phyloP scores from a whole-genome alignment of 2,888 invertebrate species.

The Corythucha ciliata region DNA sequence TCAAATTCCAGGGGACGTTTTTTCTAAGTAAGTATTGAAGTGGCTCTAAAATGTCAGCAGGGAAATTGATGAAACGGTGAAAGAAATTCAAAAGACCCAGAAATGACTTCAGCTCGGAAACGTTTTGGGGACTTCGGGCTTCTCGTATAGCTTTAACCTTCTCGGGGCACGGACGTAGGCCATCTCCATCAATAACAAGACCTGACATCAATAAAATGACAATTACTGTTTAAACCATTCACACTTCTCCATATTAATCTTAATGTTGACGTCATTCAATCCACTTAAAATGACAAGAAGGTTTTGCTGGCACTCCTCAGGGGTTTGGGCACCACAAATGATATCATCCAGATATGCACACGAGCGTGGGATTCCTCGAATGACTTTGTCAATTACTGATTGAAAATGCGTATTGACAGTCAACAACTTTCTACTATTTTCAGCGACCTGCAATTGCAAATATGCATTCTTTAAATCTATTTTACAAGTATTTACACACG shows the following conservation, averaged over 20 bases:
- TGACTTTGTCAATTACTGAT: neutral
- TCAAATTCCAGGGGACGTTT: conserved; percentile 1
- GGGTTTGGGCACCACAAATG: neutral
- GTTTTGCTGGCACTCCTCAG: neutral
- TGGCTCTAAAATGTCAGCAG: conserved; percentile 11
- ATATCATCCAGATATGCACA: conserved; percentile 5
- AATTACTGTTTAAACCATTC: neutral
- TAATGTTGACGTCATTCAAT: neutral
- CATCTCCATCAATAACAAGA: neutral
- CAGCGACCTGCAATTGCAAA: neutral
- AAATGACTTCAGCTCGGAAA: conserved; percentile 4
- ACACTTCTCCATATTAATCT: conserved; percentile 2
- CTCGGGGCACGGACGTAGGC: neutral
- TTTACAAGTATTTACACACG: conserved; percentile 3
- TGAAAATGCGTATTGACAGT: conserved; percentile 14
- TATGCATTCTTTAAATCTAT: conserved; percentile 1
- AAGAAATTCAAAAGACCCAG: conserved; percentile 1
- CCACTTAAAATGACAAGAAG: neutral
- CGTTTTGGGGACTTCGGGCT: conserved; percentile 9
- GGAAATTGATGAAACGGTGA: neutral
- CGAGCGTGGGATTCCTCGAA: neutral
- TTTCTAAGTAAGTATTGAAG: neutral
- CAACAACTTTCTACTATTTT: neutral
- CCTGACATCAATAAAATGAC: neutral
- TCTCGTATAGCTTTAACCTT: conserved; percentile 10